phyloP scores from a whole-genome alignment of 2,797 vertebrate species.

The Takifugu ocellatus region DNA sequence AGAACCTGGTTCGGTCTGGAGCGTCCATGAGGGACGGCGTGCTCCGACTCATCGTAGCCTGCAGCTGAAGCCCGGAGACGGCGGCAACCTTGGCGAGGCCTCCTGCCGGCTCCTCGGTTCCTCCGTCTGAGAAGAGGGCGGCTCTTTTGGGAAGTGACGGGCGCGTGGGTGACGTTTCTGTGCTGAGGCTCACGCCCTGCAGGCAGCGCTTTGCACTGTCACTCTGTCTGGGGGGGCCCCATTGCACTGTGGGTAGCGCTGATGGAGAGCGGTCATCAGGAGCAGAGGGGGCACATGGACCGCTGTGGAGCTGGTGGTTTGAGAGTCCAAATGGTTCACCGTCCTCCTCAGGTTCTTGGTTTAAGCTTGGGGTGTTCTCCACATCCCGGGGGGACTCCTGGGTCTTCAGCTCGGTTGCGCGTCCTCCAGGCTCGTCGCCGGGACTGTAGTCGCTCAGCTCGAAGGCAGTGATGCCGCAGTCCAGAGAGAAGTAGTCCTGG shows the following conservation, averaged over 20 bases:
- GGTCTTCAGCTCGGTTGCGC: not conserved
- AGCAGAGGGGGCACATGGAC: constrained; percentile 77
- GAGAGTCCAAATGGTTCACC: constrained; percentile 72
- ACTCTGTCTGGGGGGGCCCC: constrained; percentile 33
- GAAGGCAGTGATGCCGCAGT: constrained; percentile 97
- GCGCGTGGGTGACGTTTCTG: constrained; percentile 84
- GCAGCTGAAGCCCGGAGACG: constrained; percentile 66
- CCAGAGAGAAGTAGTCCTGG: constrained; percentile 95
- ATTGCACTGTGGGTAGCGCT: constrained; percentile 47
- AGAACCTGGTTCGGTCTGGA: constrained; percentile 86
- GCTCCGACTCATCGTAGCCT: constrained; percentile 84
- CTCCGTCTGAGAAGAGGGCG: constrained; percentile 77
- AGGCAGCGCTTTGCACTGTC: constrained; percentile 84
- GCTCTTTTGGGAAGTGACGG: constrained; percentile 86
- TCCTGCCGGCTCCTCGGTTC: constrained; percentile 19
- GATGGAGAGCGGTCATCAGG: not conserved
- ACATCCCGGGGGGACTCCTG: constrained; percentile 46
- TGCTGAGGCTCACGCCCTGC: constrained; percentile 80
- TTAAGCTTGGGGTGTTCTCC: not conserved
- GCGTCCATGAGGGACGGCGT: constrained; percentile 83
- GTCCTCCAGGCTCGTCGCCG: constrained; percentile 77
- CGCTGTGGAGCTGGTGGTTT: constrained; percentile 79
- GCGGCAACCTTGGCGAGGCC: not conserved
- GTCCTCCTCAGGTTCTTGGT: constrained; percentile 44
- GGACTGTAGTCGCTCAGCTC: constrained; percentile 97